Percentiles rank a stretch among this genome's conserved stretches.
phyloP scores from a whole-genome alignment of 2,113 vertebrate species.

The Phrynocephalus versicolor region DNA sequence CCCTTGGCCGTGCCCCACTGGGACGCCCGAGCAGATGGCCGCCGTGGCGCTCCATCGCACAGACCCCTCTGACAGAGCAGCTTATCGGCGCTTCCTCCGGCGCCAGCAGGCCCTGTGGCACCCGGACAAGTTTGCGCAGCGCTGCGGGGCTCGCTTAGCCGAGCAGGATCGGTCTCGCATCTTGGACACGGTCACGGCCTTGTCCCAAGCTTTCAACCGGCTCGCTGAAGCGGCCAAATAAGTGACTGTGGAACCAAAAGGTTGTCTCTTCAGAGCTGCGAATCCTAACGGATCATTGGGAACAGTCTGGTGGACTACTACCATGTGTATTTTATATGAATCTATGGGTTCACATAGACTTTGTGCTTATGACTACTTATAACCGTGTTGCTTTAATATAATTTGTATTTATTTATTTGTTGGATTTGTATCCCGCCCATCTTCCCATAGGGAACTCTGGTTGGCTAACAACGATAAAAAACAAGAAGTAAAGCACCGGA shows the following conservation, averaged over 20 bases:
- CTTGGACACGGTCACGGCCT: conserved; percentile 81
- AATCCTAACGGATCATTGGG: neutral
- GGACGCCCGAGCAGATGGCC: conserved; percentile 83
- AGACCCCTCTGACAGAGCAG: conserved; percentile 67
- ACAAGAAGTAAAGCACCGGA: too few relatives aligned
- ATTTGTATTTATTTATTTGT: too few relatives aligned
- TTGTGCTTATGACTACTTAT: too few relatives aligned
- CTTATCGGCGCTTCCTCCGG: conserved; percentile 79
- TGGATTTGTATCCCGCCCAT: too few relatives aligned
- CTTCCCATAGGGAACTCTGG: too few relatives aligned
- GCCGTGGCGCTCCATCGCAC: conserved; percentile 81
- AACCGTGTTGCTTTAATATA: too few relatives aligned
- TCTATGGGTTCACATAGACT: too few relatives aligned
- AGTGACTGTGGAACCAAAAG: conserved; percentile 7
- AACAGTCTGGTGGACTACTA: too few relatives aligned
- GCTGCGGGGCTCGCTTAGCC: conserved; percentile 80
- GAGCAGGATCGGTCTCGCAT: conserved; percentile 77
- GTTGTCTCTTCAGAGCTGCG: neutral
- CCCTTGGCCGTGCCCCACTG: conserved; percentile 82
- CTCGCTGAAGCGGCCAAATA: conserved; percentile 78
- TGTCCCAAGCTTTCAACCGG: conserved; percentile 88
- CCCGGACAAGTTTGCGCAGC: conserved; percentile 86
- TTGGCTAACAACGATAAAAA: too few relatives aligned
- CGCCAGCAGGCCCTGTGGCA: conserved; percentile 87
- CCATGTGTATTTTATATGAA: too few relatives aligned